Conservation (phyloP, 2,797 vertebrate genomes). For the Labroides dimidiatus region DNA sequence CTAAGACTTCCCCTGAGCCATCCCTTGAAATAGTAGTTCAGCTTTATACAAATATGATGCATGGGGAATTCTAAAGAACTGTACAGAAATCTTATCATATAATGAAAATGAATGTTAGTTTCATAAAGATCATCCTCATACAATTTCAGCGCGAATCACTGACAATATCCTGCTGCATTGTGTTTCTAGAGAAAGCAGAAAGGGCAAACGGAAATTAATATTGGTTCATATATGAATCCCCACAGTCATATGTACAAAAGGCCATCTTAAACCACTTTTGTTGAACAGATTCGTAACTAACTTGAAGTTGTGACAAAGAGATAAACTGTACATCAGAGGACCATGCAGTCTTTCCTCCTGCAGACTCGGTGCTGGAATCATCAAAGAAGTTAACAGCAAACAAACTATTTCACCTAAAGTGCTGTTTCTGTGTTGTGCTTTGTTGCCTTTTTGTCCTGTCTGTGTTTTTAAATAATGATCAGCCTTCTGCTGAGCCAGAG, state of each 20-base stretch:
- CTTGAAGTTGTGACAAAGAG: constrained; percentile 7
- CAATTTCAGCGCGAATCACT: constrained; percentile 27
- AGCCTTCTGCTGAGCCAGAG: constrained; percentile 65
- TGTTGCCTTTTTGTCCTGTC: constrained; percentile 59
- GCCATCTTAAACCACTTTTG: constrained; percentile 3
- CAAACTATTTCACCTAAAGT: constrained; percentile 52
- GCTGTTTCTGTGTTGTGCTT: constrained; percentile 60
- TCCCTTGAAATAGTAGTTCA: constrained; percentile 22
- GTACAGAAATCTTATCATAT: constrained; percentile 57
- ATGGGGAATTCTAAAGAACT: constrained; percentile 18
- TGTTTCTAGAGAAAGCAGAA: constrained; percentile 3
- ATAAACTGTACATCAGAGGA: constrained; percentile 11
- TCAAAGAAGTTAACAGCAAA: constrained; percentile 25
- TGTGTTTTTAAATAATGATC: constrained; percentile 65
- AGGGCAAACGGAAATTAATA: constrained; percentile 46
- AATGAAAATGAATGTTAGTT: constrained; percentile 52
- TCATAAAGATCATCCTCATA: constrained; percentile 32
- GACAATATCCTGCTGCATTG: constrained; percentile 10
- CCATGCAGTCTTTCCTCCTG: constrained; percentile 10
- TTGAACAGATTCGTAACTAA: not conserved
- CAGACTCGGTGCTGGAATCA: constrained; percentile 28
- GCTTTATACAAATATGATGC: constrained; percentile 33
- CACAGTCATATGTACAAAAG: constrained; percentile 34
- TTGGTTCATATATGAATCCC: constrained; percentile 37
- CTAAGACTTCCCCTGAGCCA: constrained; percentile 17